Evolutionary conservation across 2,888 invertebrate species (phyloP), one percentile per base, ranked within the genome.

Genomic region (Lepidocyrtinus sp.): DNA sequence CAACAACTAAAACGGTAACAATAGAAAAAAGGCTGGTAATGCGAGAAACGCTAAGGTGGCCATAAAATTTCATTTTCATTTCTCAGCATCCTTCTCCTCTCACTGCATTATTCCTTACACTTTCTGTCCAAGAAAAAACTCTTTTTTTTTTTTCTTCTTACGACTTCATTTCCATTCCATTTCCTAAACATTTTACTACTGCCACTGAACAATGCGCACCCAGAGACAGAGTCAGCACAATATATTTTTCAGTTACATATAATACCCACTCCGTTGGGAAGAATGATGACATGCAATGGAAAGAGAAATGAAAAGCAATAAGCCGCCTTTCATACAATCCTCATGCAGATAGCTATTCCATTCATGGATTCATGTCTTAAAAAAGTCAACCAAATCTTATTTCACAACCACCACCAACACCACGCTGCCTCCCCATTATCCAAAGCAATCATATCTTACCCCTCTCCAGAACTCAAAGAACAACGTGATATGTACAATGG

Each of bases 41-140:
- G 76, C 64, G 76, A 76, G 76, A 70, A 70, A 72, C 26, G 62
- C 55, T 70, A 70, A 76, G 76, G 76, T 76, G 73, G 80, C 73
- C 85, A 85, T 82, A 85, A 83, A 83, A 85, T 83, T 85, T 85
- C 85, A 85, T 85, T 85, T 84, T 81, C 76, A 80, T 84, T 82
- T 75, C 80, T 67, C 70, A 55, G 55, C 55, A 70, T 71, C 70
- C 75, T 55, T 80, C 68, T 67, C 69, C 74, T 27, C 62, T 61
- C 63, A 19, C 61, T 26, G 69, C 69, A 61, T 50, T 55, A 68
- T 46, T 70, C 81, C 70, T 65, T 75, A 75, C 62, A 75, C 75
- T 81, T 59, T 45, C 36, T 67, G 61, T 77, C 74, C 74, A 76
- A 73, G 74, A 36, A 75, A 81, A 83, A 74, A 67, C 9, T 71